Evolutionary conservation across 1,140 invertebrate genomes (phyloP), one percentile per base, ranked within the genome.

Genomic region (Anastatus disparis): DNA sequence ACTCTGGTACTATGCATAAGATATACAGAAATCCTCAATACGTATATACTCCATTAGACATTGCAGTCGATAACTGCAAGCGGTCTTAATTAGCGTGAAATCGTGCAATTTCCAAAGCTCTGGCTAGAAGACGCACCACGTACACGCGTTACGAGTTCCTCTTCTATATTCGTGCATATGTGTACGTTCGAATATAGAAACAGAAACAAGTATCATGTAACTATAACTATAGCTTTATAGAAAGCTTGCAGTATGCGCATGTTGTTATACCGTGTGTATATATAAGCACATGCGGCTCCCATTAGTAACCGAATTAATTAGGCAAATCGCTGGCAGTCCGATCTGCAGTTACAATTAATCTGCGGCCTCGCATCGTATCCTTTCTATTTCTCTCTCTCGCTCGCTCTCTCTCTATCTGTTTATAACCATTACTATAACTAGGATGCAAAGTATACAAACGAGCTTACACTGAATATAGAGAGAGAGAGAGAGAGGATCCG

Each of bases 291-390:
- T 70, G 50, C 70, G 74, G 75, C 72, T 68, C 68, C 80, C 81
- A 85, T 85, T 83, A 82, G 79, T 85, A 85, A 85, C 78, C 81
- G 82, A 85, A 85, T 85, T 85, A 84, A 85, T 85, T 85, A 83
- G 79, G 80, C 81, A 83, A 84, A 84, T 84, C 82, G 83, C 75
- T 82, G 79, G 77, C 76, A 77, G 75, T 76, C 73, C 78, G 72
- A 75, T n/a, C n/a, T 77, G 78, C 77, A 80, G 77, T 81, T 81
- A 81, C 77, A 81, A 81, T 81, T 81, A 81, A 81, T 81, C 79
- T 79, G 76, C 71, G 50, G 29, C 58, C 63, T 71, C 65, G 31
- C 52, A 44, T 52, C 31, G 10, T 10, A 4, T 71, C 65, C 52
- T 65, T 35, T 53, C 66, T 64, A 38, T 69, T 31, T 12, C 58